Evolutionary conservation across 53 echinoderm and acorn worm species (phyloP), one percentile per base, ranked within the genome.

Genomic region (Antedon mediterranea): DNA sequence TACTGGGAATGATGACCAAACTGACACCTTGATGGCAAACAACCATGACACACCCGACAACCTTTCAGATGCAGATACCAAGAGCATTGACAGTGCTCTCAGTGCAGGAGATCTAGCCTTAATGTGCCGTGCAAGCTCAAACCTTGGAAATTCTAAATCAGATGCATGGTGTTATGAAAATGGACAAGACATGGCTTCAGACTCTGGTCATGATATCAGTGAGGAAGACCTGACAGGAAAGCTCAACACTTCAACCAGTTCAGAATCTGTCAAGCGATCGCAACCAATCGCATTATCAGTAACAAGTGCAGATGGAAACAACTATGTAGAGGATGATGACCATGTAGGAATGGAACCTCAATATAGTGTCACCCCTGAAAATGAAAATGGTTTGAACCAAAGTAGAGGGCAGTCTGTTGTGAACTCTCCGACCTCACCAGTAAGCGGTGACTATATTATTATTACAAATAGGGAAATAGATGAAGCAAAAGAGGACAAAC

Each of bases 61-160:
- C 75, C 90, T 83, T 26, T 94, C 94, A n/a, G 97, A 97, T 71
- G 85, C 82, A 44, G 97, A 97, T 77, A 91, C 87, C 83, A 89
- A 89, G 32, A 97, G 97, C 70, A 37, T 92, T 11, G 86, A 84
- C n/a, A 91, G 91, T 71, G 82, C 83, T 74, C 74, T 82, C 29
- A 91, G 84, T 23, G 83, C 84, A 3, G 80, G 81, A 31, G 83
- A 84, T 72, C 41, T 84, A 29, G 81, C 87, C 41, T 83, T 89
- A 9, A 89, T 89, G 28, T 77, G 84, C 32, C 75, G 78, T 72
- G 86, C 84, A 31, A 79, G 73, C 32, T 28, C 77, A 13, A 90
- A 93, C 44, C 83, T 81, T 76, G 77, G 79, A 30, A 82, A 90
- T 79, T 79, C 90, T 0, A 91, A 94, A 73, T 91, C 85, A 0